phyloP scores from a whole-genome alignment of 2,888 invertebrate species.

The Magallana nippona region DNA sequence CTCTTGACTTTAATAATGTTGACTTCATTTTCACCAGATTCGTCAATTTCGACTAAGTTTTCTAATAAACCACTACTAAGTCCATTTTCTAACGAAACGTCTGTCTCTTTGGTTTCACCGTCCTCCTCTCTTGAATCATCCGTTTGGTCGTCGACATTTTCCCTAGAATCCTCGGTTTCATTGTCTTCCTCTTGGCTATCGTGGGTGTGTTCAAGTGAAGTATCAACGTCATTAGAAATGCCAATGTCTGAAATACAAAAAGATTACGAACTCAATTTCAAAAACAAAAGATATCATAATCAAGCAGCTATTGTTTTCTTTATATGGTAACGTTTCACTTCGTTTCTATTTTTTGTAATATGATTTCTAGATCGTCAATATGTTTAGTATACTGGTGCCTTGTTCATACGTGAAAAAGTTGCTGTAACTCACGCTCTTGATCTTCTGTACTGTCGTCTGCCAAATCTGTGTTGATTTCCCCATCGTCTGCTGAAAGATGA shows the following conservation, averaged over 20 bases:
- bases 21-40: conserved; percentile 1
- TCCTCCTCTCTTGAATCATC: too few relatives aligned
- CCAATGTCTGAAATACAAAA: too few relatives aligned
- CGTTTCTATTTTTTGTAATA: too few relatives aligned
- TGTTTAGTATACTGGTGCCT: too few relatives aligned
- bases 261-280: too few relatives aligned
- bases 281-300: too few relatives aligned
- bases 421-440: background rate
- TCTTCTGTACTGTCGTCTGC: background rate
- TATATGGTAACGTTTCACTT: background rate
- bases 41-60: background rate
- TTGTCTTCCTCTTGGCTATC: background rate
- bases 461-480: background rate
- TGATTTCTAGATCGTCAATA: too few relatives aligned
- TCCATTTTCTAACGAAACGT: background rate
- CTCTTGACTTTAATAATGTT: background rate
- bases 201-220: background rate
- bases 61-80: background rate
- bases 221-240: background rate
- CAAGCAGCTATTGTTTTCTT: background rate
- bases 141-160: background rate
- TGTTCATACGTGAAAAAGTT: too few relatives aligned
- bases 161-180: background rate
- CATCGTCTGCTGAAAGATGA: conserved; percentile 14
- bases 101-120: too few relatives aligned